Base-by-base conservation (phyloP, 2,888 invertebrate genomes). In the Stomorhina lunata region DNA sequence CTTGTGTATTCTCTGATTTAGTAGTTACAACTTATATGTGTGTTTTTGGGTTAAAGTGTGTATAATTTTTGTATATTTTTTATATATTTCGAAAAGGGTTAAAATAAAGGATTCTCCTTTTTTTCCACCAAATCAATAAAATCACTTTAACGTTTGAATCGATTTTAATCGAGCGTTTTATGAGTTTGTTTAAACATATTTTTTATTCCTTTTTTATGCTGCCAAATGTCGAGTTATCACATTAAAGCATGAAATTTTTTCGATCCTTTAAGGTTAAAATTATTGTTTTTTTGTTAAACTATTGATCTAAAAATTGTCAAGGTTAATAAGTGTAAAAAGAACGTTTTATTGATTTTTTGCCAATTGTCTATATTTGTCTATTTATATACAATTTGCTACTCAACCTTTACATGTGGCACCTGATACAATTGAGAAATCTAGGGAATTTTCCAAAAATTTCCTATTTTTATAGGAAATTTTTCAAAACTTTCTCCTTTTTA, bases 141-240 rank as follows among this genome's bases (percentile, higher is more conserved):
- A 9, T 29, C 25, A 57, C 40, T 57, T 66, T 57, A 29, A 20
- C 20, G 34, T 27, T 59, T 0, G 22, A 59, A 55, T 73, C 29
- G n/a, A 45, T 72, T n/a, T 72, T 63, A 57, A 78, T 65, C 32
- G 43, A 66, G 57, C 73, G 53, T 84, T 83, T 72, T 81, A 78
- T 83, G 61, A 43, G 48, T 61, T 66, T 68, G 50, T 43, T 37
- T n/a, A 1, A 25, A 7, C 7, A 27, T 15, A 45, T 63, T 55
- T 17, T 27, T 20, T 59, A 22, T 9, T 40, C 4, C n/a, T n/a
- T 32, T 61, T 48, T 10, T 48, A 37, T 37, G 32, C 27, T 61
- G 25, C 29, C 69, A 82, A 65, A 82, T 79, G 45, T 69, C 69
- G 25, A 45, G 57, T 82, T 82, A 82, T 79, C 71, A 15, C 29